A percentile compares a stretch with the other conserved stretches of the same genome.
Conservation (phyloP, 2,888 invertebrate species). For the Cryptocheilus praepositus region DNA sequence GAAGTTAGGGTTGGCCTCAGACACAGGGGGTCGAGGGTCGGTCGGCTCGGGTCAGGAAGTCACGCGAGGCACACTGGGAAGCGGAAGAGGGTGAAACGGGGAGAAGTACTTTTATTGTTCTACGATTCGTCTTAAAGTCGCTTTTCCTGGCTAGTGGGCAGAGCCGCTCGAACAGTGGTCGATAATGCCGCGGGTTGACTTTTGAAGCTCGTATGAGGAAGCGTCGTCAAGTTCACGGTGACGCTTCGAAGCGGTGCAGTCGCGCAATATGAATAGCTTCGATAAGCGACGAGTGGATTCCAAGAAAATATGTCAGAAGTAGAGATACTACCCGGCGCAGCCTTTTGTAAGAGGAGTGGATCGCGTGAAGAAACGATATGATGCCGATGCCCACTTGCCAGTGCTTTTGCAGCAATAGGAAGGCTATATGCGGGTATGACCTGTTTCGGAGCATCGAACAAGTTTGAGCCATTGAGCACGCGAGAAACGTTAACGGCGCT, state of each 20-base stretch:
- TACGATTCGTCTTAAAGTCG: slow-evolving; percentile 59
- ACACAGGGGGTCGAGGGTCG: slow-evolving; percentile 44
- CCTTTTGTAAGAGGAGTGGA: too few species aligned
- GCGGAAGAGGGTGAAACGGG: slow-evolving; percentile 30
- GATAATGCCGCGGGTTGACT: slow-evolving; percentile 35
- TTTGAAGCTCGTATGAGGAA: not conserved
- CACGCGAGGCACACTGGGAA: slow-evolving; percentile 64
- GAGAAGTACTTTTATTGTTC: slow-evolving; percentile 55
- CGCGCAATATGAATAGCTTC: too few species aligned
- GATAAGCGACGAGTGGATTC: too few species aligned
- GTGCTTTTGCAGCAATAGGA: slow-evolving; percentile 21
- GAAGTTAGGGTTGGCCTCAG: slow-evolving; percentile 53
- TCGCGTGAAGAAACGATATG: too few species aligned
- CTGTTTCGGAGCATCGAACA: slow-evolving; percentile 22
- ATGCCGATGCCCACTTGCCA: slow-evolving; percentile 13
- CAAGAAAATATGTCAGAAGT: too few species aligned
- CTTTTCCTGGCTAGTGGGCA: slow-evolving; percentile 57
- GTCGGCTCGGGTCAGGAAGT: slow-evolving; percentile 64
- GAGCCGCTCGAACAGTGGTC: slow-evolving; percentile 43
- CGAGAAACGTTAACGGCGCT: slow-evolving; percentile 40
- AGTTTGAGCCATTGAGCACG: slow-evolving; percentile 36
- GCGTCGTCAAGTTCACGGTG: slow-evolving; percentile 1
- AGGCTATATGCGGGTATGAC: slow-evolving; percentile 27
- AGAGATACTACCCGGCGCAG: too few species aligned
- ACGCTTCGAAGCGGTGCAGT: too few species aligned